Evolutionary conservation across 2,888 invertebrate species (phyloP).

Genomic region (Reticulitermes lucifugus): DNA sequence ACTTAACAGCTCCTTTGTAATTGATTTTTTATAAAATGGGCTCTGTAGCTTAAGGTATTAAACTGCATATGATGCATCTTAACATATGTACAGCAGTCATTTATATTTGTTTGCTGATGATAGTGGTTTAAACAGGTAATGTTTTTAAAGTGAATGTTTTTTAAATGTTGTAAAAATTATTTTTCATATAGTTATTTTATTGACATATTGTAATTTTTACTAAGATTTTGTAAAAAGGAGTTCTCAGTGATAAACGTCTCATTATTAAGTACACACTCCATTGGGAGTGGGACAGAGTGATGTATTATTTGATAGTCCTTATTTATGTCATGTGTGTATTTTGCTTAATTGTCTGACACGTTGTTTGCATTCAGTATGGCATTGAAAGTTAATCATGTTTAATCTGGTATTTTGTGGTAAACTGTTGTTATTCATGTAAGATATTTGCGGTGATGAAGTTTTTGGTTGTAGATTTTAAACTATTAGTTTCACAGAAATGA

Average conservation of each 20-base stretch:
- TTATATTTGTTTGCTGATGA: not conserved
- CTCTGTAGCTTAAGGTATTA: too few relatives aligned
- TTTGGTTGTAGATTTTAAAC: not conserved
- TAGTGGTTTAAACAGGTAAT: not conserved
- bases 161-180: not conserved
- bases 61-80: too few relatives aligned
- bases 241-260: not conserved
- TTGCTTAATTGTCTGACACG: not conserved
- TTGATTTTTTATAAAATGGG: not conserved
- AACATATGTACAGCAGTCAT: not conserved
- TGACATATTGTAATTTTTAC: not conserved
- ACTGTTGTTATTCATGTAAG: not conserved
- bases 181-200: not conserved
- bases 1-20: not conserved
- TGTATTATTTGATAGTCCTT: too few relatives aligned
- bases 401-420: not conserved
- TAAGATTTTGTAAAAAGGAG: not conserved
- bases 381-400: not conserved
- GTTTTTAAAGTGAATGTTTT: not conserved
- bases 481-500: too few relatives aligned
- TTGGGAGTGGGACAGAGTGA: not conserved
- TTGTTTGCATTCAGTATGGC: not conserved
- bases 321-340: not conserved
- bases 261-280: not conserved
- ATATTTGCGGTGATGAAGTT: not conserved